phyloP scores from a whole-genome alignment of 2,113 vertebrate species.

The Ivindomyrus marchei region DNA sequence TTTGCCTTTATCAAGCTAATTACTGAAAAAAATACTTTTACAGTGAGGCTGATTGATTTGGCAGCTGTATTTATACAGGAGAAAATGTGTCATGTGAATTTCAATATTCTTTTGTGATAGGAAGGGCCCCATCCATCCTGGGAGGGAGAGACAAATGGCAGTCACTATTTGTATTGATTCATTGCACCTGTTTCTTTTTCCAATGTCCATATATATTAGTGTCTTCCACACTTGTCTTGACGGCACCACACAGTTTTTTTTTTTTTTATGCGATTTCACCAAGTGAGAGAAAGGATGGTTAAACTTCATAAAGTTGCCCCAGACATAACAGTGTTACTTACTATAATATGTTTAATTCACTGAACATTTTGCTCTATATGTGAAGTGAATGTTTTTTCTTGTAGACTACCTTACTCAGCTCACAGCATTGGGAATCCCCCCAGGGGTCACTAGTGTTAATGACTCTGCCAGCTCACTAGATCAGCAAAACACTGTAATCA shows the following conservation, averaged over 20 bases:
- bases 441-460: slow-evolving; percentile 63
- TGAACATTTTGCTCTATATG: neutral
- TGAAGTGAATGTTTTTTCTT: neutral
- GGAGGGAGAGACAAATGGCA: neutral
- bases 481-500: slow-evolving; percentile 63
- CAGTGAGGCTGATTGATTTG: neutral
- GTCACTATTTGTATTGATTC: neutral
- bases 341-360: neutral
- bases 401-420: neutral
- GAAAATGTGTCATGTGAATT: slow-evolving; percentile 4
- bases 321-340: neutral
- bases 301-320: neutral
- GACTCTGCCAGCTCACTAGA: slow-evolving; percentile 55
- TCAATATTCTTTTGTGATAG: neutral
- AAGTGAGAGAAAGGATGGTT: neutral
- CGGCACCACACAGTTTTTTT: neutral
- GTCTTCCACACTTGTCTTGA: neutral
- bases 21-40: neutral
- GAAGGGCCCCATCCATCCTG: neutral
- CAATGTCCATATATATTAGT: neutral
- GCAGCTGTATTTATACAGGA: neutral
- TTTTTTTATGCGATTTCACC: neutral
- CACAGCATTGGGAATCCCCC: neutral
- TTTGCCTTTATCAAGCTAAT: neutral
- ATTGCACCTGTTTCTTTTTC: neutral